A percentile compares a stretch with the other conserved stretches of the same genome.
phyloP scores from a whole-genome alignment of 2,113 vertebrate genomes.

The Fregata magnificens region DNA sequence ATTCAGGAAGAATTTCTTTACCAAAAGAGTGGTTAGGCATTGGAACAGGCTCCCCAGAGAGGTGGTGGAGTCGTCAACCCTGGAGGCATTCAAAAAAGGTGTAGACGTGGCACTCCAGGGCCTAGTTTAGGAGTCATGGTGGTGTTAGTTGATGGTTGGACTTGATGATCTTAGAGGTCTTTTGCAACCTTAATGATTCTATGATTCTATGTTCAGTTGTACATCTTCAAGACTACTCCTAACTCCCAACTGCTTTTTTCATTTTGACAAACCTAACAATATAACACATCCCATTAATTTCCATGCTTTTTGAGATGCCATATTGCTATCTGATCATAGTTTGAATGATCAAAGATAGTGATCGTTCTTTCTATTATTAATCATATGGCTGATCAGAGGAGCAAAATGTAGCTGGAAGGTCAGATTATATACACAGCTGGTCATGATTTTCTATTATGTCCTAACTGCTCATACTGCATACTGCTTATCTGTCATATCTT shows the following conservation, averaged over 20 bases:
- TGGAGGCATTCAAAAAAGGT: too few relatives aligned
- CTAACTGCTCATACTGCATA: neutral
- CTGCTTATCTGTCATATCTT: neutral
- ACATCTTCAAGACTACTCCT: neutral
- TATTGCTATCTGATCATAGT: neutral
- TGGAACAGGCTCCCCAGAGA: too few relatives aligned
- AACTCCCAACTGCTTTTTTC: neutral
- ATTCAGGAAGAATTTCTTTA: too few relatives aligned
- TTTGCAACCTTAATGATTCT: too few relatives aligned
- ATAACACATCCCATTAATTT: neutral
- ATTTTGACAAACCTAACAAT: neutral
- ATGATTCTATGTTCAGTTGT: neutral
- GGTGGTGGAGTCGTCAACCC: too few relatives aligned
- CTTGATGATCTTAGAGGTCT: too few relatives aligned
- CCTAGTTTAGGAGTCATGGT: too few relatives aligned
- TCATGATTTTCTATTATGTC: neutral
- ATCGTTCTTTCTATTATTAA: neutral
- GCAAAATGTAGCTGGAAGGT: neutral
- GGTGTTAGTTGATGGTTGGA: too few relatives aligned
- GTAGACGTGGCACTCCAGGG: too few relatives aligned
- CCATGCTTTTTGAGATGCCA: neutral
- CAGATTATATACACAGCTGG: neutral
- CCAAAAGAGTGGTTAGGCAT: too few relatives aligned
- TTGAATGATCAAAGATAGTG: too few relatives aligned
- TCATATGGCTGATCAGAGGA: neutral